phyloP scores from a whole-genome alignment of 2,888 invertebrate genomes.

The Torymus tubicola region DNA sequence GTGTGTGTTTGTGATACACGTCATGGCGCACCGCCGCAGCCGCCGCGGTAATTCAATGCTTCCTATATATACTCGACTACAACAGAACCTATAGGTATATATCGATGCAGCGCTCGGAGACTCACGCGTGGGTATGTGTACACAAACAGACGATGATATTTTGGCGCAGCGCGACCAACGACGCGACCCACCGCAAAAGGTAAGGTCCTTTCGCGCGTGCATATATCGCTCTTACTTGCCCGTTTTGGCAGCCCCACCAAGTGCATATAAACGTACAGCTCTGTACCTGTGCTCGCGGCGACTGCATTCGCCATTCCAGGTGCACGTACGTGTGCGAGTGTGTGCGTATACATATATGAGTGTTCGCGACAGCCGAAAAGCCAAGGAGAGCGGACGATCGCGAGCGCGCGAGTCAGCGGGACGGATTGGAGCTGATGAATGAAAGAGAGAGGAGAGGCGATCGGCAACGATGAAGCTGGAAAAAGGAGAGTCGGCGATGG shows the following conservation, averaged over 20 bases:
- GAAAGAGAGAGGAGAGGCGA: conserved; percentile 34
- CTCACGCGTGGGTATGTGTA: background rate
- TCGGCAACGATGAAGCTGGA: conserved; percentile 18
- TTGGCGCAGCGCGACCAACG: background rate
- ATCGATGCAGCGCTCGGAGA: background rate
- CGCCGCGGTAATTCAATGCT: conserved; percentile 39
- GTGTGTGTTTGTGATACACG: conserved; percentile 20
- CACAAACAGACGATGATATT: background rate
- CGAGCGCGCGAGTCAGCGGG: background rate
- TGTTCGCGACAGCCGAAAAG: background rate
- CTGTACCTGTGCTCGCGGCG: background rate
- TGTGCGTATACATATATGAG: background rate
- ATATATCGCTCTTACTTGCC: conserved; percentile 6
- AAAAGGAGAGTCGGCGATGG: conserved; percentile 30
- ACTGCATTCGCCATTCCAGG: conserved; percentile 26
- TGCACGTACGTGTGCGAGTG: background rate
- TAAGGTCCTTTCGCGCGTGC: background rate
- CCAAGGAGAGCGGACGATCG: background rate
- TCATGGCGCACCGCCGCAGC: conserved; percentile 42
- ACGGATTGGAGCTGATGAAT: conserved; percentile 31
- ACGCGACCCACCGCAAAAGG: conserved; percentile 37
- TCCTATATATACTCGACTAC: conserved; percentile 18
- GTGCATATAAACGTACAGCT: background rate
- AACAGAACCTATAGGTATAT: conserved; percentile 1
- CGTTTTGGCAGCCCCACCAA: conserved; percentile 14